A percentile compares a stretch with the other conserved stretches of the same genome.
phyloP scores from a whole-genome alignment of 2,797 vertebrate species.

The Myoxocephalus aenaeus region DNA sequence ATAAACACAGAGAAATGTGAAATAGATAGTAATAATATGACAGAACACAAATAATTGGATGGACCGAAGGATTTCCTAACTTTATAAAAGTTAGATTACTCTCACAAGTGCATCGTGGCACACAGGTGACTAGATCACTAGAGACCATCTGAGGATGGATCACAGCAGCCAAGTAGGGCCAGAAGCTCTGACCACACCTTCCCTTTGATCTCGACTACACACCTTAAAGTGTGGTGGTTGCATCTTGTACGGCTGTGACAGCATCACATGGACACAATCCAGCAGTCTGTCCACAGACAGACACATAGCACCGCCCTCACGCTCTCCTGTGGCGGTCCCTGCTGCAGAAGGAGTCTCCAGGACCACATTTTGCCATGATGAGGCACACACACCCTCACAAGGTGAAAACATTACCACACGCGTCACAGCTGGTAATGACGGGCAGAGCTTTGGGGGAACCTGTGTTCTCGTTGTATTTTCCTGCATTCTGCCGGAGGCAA shows the following conservation, averaged over 20 bases:
- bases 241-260: too few species aligned
- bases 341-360: background rate
- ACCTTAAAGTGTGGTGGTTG: background rate
- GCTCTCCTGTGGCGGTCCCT: background rate
- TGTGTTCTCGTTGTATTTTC: background rate
- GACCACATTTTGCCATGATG: background rate
- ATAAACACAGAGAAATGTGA: background rate
- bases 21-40: background rate
- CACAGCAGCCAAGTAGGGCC: background rate
- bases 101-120: background rate
- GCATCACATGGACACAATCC: background rate
- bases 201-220: background rate
- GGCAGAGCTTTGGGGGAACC: background rate
- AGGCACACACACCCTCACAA: background rate
- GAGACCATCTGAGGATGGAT: background rate
- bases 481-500: background rate
- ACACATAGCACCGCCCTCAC: background rate
- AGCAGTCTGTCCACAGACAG: background rate
- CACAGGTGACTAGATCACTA: background rate
- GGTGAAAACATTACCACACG: background rate
- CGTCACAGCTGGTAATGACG: background rate
- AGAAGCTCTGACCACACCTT: background rate
- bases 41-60: background rate
- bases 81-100: background rate
- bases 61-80: background rate